Evolutionary conservation across 2,797 vertebrate genomes (phyloP), one percentile per base, ranked within the genome.

Genomic region (Platyrinchus mystaceus): DNA sequence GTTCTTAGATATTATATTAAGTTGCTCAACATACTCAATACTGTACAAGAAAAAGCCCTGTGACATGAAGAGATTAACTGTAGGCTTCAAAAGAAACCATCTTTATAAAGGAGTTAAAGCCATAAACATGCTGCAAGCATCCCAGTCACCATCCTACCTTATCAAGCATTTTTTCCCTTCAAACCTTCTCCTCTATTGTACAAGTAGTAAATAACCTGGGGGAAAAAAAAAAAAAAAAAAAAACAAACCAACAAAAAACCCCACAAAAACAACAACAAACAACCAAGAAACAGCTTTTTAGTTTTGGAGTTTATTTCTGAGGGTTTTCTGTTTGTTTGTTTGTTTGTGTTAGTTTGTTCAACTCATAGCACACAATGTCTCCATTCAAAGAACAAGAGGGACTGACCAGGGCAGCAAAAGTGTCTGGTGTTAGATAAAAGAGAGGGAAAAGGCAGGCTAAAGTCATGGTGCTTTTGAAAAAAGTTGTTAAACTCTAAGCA

Each of bases 251-350:
- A n/a, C n/a, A n/a, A n/a, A n/a, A n/a, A n/a, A n/a, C n/a, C n/a
- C n/a, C n/a, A 53, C 23, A 11, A 18, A 39, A 27, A 39, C 11
- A 39, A 39, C 11, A 39, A 12, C 12, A 39, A 12, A 39, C 11
- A 12, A 39, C 11, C n/a, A n/a, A n/a, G n/a, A 26, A 27, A 26
- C 3, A 12, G 1, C 1, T 27, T 62, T 34, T 73, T 2, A 14
- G 6, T 20, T 23, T 22, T 34, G 9, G 7, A 32, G 28, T 30
- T 62, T 43, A 14, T 22, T 21, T 55, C 28, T 30, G 50, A 52
- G 17, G 28, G 17, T 1, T 10, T 21, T 30, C 22, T 12, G 10
- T 60, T 28, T 28, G 37, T 43, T 22, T 37, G 16, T 27, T 34
- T 26, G 34, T 17, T 14, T 6, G 27, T 37, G 28, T 8, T 30